Percentiles rank a stretch among this genome's conserved stretches.
Evolutionary conservation across 1,140 invertebrate genomes (phyloP).

Genomic region (Centruroides sculpturatus): DNA sequence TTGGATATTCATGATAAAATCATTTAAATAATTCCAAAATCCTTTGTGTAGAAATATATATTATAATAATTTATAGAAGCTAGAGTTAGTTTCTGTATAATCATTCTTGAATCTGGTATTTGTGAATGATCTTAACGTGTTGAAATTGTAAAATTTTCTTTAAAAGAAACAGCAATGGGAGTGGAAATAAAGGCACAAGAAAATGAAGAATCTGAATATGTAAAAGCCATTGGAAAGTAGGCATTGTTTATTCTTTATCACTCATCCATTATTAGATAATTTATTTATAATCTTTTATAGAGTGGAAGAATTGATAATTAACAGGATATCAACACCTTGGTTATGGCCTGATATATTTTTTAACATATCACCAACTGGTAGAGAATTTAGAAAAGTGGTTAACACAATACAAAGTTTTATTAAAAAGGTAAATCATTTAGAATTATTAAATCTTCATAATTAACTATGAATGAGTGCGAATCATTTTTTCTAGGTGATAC

Average conservation of each 20-base stretch:
- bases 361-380: conserved; percentile 5
- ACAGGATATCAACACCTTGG: conserved; percentile 6
- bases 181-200: conserved; percentile 48
- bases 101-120: too few species aligned
- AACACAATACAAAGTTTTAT: conserved; percentile 72
- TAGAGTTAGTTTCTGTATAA: too few species aligned
- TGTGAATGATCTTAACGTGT: too few species aligned
- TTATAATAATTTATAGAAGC: too few species aligned
- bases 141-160: background rate
- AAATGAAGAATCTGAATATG: conserved; percentile 52
- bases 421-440: conserved; percentile 29
- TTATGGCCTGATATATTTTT: conserved; percentile 13
- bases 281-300: background rate
- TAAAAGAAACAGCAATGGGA: conserved; percentile 69
- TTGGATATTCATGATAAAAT: too few species aligned
- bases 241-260: conserved; percentile 47
- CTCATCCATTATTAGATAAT: too few species aligned
- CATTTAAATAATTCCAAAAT: too few species aligned
- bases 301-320: conserved; percentile 12
- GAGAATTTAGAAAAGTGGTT: conserved; percentile 35
- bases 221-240: conserved; percentile 49
- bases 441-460: background rate
- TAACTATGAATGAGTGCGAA: background rate
- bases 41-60: too few species aligned
- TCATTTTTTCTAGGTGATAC: background rate